A percentile compares a stretch with the other conserved stretches of the same genome.
These are phyloP conservation scores for Chrysopilus asiliformis DNA, from an alignment of 2,888 invertebrate species.

Conservation along the genomic window DNA sequence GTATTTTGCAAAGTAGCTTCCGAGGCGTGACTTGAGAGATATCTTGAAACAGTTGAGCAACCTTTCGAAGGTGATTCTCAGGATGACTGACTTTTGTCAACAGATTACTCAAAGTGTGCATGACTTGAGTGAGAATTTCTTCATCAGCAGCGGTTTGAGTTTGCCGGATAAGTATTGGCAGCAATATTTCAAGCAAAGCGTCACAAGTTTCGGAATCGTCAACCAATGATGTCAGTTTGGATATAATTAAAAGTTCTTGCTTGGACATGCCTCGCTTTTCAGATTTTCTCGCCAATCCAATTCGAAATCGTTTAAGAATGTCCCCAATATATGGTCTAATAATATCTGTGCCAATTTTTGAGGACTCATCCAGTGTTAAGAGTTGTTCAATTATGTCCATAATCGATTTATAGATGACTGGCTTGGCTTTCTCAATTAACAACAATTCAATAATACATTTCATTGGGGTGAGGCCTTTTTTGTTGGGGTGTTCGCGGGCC, in stretches of 20 bases:
- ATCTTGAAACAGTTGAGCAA: conserved; percentile 60
- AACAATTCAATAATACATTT: conserved; percentile 57
- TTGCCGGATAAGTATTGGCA: conserved; percentile 59
- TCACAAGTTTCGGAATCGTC: conserved; percentile 53
- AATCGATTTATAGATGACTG: conserved; percentile 50
- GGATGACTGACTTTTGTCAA: conserved; percentile 52
- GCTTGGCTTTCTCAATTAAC: conserved; percentile 50
- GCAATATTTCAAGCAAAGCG: conserved; percentile 49
- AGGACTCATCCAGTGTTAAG: conserved; percentile 47
- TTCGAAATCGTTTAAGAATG: conserved; percentile 56
- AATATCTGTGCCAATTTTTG: conserved; percentile 46
- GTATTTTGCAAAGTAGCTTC: conserved; percentile 50
- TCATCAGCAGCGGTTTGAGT: conserved; percentile 46
- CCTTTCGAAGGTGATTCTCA: conserved; percentile 49
- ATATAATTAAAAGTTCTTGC: conserved; percentile 58
- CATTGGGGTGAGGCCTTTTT: conserved; percentile 43
- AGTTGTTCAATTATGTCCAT: conserved; percentile 64
- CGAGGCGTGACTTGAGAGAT: conserved; percentile 51
- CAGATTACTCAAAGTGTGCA: conserved; percentile 63
- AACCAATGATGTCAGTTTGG: conserved; percentile 62
- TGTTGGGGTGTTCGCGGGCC: conserved; percentile 41
- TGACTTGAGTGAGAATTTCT: conserved; percentile 53
- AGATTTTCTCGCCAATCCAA: too few species aligned
- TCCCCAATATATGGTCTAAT: conserved; percentile 57
- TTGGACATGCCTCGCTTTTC: conserved; percentile 24